Conservation (phyloP, 2,888 invertebrate species). For the Nymphalis c-album region DNA sequence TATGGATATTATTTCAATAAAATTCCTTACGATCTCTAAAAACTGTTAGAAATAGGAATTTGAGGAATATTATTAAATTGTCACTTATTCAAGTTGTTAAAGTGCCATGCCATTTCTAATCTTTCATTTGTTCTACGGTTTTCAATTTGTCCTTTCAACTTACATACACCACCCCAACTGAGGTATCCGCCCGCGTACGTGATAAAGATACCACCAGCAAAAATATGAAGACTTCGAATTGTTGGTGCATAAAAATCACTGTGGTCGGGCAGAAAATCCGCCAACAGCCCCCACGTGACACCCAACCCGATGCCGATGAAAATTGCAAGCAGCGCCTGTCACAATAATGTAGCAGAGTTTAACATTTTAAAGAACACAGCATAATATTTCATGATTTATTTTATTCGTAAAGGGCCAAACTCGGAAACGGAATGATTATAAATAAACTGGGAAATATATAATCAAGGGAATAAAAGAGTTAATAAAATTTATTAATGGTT, state of each 20-base stretch:
- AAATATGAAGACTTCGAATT: constrained; percentile 66
- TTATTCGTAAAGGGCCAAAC: no score
- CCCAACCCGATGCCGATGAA: constrained; percentile 67
- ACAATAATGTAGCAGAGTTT: constrained; percentile 36
- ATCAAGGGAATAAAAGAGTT: no score
- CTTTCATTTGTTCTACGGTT: background rate
- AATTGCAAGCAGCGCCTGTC: constrained; percentile 67
- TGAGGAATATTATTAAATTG: no score
- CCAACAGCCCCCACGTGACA: constrained; percentile 66
- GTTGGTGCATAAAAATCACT: constrained; percentile 66
- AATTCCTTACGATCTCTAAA: background rate
- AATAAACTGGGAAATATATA: no score
- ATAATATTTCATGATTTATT: background rate
- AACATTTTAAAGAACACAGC: background rate
- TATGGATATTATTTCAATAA: background rate
- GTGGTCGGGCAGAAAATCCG: constrained; percentile 68
- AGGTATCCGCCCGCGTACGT: constrained; percentile 61
- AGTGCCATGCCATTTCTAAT: background rate
- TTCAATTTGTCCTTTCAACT: constrained; percentile 43
- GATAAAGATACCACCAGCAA: constrained; percentile 63
- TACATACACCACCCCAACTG: constrained; percentile 75
- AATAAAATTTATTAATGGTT: no score
- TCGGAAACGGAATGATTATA: no score
- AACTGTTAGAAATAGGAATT: background rate
- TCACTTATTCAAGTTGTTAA: no score